phyloP scores from a whole-genome alignment of 1,140 invertebrate genomes.

The Tachypleus tridentatus region DNA sequence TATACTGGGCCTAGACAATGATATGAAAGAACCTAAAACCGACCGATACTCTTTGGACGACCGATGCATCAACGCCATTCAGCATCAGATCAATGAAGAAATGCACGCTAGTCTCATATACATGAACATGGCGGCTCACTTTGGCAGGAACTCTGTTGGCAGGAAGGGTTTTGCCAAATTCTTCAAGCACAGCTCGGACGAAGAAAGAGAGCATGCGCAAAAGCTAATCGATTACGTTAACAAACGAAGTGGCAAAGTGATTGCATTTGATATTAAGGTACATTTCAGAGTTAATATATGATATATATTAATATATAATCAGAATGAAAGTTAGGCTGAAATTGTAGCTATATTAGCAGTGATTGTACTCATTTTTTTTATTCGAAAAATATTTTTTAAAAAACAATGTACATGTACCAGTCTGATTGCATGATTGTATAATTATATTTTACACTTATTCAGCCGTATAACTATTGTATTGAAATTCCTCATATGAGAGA shows the following conservation, averaged over 20 bases:
- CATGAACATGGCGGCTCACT: slow-evolving; percentile 73
- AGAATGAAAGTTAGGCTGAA: neutral
- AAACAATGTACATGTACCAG: too few relatives aligned
- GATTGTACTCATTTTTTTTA: too few relatives aligned
- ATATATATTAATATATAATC: too few relatives aligned
- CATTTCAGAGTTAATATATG: slow-evolving; percentile 44
- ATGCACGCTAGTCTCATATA: slow-evolving; percentile 65
- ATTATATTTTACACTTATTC: too few relatives aligned
- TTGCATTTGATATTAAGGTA: slow-evolving; percentile 45
- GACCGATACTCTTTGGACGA: slow-evolving; percentile 36
- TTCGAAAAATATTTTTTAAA: too few relatives aligned
- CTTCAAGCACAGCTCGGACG: slow-evolving; percentile 69
- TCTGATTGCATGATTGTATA: too few relatives aligned
- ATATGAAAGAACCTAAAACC: slow-evolving; percentile 4
- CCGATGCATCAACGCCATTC: slow-evolving; percentile 47
- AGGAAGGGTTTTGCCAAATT: slow-evolving; percentile 78
- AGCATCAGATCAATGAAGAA: slow-evolving; percentile 59
- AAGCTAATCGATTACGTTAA: slow-evolving; percentile 81
- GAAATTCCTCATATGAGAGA: too few relatives aligned
- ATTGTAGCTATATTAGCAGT: neutral
- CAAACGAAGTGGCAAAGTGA: slow-evolving; percentile 66
- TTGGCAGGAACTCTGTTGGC: slow-evolving; percentile 60
- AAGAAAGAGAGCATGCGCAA: slow-evolving; percentile 80
- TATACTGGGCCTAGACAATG: slow-evolving; percentile 13
- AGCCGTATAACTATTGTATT: too few relatives aligned